Evolutionary conservation across 2,888 invertebrate genomes (phyloP).

Genomic region (Geotrupes spiniger): DNA sequence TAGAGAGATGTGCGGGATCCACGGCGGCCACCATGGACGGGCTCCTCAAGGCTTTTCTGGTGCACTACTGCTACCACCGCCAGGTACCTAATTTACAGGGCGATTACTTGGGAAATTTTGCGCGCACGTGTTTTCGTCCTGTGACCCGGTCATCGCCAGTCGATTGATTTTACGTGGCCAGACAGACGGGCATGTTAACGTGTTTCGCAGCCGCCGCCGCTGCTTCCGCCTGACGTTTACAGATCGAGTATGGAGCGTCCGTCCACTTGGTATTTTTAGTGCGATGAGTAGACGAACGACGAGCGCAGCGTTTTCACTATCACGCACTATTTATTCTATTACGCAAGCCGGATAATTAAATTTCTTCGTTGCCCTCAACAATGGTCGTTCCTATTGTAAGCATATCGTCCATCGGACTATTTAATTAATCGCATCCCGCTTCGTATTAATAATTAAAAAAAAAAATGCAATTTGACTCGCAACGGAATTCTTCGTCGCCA

Average conservation of each 20-base stretch:
- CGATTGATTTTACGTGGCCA: slow-evolving; percentile 20
- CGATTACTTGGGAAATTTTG: slow-evolving; percentile 5
- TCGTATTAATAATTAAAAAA: too few relatives aligned
- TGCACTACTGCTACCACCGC: slow-evolving; percentile 47
- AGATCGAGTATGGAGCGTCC: not conserved
- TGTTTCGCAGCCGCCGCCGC: slow-evolving; percentile 19
- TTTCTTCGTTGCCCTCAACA: too few relatives aligned
- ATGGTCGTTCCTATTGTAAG: too few relatives aligned
- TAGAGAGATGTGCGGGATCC: slow-evolving; percentile 24
- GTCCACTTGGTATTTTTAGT: slow-evolving; percentile 11
- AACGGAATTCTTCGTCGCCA: too few relatives aligned
- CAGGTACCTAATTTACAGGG: slow-evolving; percentile 41
- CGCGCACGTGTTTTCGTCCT: slow-evolving; percentile 11
- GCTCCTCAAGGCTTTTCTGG: slow-evolving; percentile 50
- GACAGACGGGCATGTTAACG: slow-evolving; percentile 23
- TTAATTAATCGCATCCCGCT: too few relatives aligned
- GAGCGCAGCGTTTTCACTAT: not conserved
- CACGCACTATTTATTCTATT: slow-evolving; percentile 4
- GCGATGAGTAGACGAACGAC: not conserved
- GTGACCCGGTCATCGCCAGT: slow-evolving; percentile 20
- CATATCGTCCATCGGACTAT: too few relatives aligned
- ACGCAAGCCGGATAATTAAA: not conserved
- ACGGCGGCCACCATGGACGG: slow-evolving; percentile 47
- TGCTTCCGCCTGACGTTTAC: slow-evolving; percentile 3
- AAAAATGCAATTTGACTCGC: too few relatives aligned